Conservation (phyloP, 2,113 vertebrate species). For the Talpa occidentalis region DNA sequence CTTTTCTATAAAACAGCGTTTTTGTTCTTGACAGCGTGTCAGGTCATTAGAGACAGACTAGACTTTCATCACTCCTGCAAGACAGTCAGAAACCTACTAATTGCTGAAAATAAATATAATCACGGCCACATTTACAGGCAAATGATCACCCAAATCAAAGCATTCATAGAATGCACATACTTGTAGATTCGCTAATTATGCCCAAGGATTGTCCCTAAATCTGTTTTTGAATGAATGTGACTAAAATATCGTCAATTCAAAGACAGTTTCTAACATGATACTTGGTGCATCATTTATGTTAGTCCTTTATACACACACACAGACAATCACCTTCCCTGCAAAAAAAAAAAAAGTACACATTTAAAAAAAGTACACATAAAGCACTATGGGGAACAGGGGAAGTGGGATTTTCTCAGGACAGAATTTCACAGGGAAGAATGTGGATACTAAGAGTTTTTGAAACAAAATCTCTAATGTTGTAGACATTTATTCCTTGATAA, state of each 20-base stretch:
- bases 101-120: conserved; percentile 36
- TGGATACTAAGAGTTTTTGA: not conserved
- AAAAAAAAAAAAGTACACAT: too few relatives aligned
- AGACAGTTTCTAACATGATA: conserved; percentile 10
- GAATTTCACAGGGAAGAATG: not conserved
- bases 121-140: not conserved
- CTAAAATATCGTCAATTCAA: conserved; percentile 29
- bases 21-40: conserved; percentile 49
- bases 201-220: not conserved
- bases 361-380: not conserved
- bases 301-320: not conserved
- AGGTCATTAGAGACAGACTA: conserved; percentile 36
- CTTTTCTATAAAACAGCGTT: conserved; percentile 60
- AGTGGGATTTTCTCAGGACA: not conserved
- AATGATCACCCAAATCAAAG: conserved; percentile 8
- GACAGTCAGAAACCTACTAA: conserved; percentile 7
- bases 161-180: not conserved
- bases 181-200: not conserved
- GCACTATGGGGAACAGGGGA: not conserved
- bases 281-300: not conserved
- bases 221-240: conserved; percentile 25
- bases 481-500: not conserved
- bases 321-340: not conserved
- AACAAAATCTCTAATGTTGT: conserved; percentile 46
- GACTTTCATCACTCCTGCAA: conserved; percentile 3